Evolutionary conservation across 2,888 invertebrate species (phyloP).

Genomic region (Phengaris arion): DNA sequence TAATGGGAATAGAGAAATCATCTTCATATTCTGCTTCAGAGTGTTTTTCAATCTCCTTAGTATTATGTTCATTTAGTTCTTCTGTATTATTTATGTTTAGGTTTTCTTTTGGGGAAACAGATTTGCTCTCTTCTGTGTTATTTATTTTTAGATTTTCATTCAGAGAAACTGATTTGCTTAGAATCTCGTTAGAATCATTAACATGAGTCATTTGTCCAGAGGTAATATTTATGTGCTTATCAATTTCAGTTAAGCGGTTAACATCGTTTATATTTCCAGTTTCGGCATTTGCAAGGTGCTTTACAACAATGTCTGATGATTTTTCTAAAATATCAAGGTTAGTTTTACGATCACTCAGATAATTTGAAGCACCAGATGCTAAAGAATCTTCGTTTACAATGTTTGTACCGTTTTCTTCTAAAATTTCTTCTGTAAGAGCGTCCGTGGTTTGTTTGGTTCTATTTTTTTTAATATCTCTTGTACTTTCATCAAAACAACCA

Average conservation of each 20-base stretch:
- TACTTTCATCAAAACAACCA: not conserved
- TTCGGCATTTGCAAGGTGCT: not conserved
- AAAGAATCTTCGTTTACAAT: not conserved
- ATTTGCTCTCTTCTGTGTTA: not conserved
- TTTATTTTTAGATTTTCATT: not conserved
- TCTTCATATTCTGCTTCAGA: slow-evolving; percentile 48
- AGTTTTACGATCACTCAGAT: not conserved
- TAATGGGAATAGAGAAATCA: slow-evolving; percentile 60
- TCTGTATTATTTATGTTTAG: slow-evolving; percentile 32
- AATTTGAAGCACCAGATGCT: not conserved
- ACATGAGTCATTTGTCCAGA: not conserved
- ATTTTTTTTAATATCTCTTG: not conserved
- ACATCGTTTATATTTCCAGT: not conserved
- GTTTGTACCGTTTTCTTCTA: not conserved
- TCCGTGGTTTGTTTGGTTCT: too few species aligned
- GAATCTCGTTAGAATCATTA: not conserved
- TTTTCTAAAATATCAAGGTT: not conserved
- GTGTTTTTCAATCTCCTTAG: slow-evolving; percentile 44
- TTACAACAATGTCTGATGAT: not conserved
- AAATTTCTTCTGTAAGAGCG: not conserved
- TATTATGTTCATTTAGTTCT: slow-evolving; percentile 43
- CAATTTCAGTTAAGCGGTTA: not conserved
- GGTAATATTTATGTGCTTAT: not conserved
- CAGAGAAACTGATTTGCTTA: not conserved
- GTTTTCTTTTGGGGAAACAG: not conserved